Evolutionary conservation across 1,140 invertebrate genomes (phyloP), one percentile per base, ranked within the genome.

Genomic region (Meteorus sp.): DNA sequence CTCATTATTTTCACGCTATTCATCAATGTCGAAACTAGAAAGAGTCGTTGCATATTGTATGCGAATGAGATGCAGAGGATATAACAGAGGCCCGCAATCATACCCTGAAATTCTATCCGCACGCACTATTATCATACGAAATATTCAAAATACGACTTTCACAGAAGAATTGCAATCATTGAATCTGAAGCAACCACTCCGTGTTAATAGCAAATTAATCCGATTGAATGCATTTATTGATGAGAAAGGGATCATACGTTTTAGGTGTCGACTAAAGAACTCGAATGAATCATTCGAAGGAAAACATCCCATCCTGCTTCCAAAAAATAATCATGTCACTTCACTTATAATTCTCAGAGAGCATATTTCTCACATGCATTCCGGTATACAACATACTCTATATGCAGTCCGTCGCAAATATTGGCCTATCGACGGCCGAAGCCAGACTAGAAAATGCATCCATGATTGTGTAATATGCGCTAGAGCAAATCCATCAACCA

Each of bases 381-480:
- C 56, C 8, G 43, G 47, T 1, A 8, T 51, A 23, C 56, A 58
- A 41, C 17, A 17, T 8, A 41, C 47, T 3, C 35, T 58, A 8
- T 56, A 13, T 17, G 41, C 19, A 22, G n/a, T 57, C 2, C 45
- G 56, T n/a, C 56, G 67, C 39, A 25, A 31, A 31, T 66, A 62
- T 20, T 77, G 73, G 74, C 60, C 65, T 4, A 39, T 74, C 4
- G 55, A 56, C 9, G 70, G 70, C 19, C 62, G 60, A 45, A 67
- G 60, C 31, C 35, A 61, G 17, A 22, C 61, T 3, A 59, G 60
- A 35, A 56, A 57, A 8, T 37, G 62, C 53, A 54, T 70, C 15
- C 53, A 44, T 6, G 65, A 47, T 41, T 80, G 77, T 58, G 54
- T 77, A 9, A 63, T n/a, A 41, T 78, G 75, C 60, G 61, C 56